phyloP scores from a whole-genome alignment of 37 sponge, comb jelly and placozoan genomes.

The Halichondria panicea region DNA sequence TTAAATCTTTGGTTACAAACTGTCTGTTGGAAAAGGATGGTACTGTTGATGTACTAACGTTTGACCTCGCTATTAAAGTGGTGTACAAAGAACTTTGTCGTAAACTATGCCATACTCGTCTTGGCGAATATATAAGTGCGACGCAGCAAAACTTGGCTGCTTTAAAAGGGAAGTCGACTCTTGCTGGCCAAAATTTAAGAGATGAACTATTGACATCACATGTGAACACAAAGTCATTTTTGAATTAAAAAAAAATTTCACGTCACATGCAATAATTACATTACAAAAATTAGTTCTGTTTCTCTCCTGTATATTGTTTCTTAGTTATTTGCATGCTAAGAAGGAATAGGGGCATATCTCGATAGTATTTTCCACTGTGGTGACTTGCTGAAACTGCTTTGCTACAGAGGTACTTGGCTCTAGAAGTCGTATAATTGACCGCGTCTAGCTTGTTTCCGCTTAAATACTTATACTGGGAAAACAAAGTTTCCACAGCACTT shows the following conservation, averaged over 20 bases:
- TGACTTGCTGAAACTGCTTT: conserved; percentile 4
- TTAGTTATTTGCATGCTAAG: background rate
- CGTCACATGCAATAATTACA: too few relatives aligned
- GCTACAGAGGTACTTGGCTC: background rate
- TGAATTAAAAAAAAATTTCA: too few relatives aligned
- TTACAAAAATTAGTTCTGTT: too few relatives aligned
- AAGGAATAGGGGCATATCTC: background rate
- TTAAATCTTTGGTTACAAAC: background rate
- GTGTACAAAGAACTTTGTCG: background rate
- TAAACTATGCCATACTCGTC: conserved; percentile 4
- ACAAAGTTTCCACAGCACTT: conserved; percentile 25
- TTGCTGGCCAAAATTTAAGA: conserved; percentile 18
- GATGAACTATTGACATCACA: conserved; percentile 2
- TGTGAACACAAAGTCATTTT: conserved; percentile 1
- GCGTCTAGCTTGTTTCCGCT: background rate
- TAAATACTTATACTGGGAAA: background rate
- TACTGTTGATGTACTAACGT: background rate
- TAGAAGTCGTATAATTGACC: conserved; percentile 9
- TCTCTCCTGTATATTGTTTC: background rate
- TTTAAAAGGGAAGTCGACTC: background rate
- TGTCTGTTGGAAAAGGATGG: background rate
- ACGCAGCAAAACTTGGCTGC: conserved; percentile 7
- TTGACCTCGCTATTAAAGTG: background rate
- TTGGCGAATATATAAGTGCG: background rate
- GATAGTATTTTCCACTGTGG: conserved; percentile 16